Percentiles rank a stretch among this genome's conserved stretches.
Evolutionary conservation across 2,797 vertebrate species (phyloP).

Genomic region (Myiotriccus ornatus): DNA sequence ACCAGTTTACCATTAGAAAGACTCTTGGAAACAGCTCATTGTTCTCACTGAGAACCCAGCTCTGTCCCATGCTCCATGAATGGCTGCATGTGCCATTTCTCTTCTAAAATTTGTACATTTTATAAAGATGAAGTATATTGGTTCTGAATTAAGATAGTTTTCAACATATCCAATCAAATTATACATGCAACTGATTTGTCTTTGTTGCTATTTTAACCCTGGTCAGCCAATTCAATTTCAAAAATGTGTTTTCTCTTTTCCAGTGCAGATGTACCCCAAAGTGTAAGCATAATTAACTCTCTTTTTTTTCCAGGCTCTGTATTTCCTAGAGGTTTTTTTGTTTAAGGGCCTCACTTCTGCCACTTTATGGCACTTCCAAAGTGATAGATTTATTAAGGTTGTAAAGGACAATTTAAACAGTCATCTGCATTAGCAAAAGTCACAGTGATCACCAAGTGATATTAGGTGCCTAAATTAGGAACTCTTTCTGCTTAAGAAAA

Average conservation of each 20-base stretch:
- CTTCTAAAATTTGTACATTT: not conserved
- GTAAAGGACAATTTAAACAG: not conserved
- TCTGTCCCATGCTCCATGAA: rapidly evolving
- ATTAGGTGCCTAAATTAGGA: not conserved
- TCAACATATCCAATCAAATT: not conserved
- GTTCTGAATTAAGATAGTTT: not conserved
- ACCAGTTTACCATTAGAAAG: not conserved
- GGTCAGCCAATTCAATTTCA: not conserved
- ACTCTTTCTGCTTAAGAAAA: not conserved
- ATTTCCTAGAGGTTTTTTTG: not conserved
- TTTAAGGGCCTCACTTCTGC: not conserved
- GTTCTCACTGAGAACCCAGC: not conserved
- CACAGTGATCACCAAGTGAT: not conserved
- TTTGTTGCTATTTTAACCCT: not conserved
- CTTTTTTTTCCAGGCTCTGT: not conserved
- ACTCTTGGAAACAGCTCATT: not conserved
- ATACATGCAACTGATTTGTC: not conserved
- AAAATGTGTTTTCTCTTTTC: not conserved
- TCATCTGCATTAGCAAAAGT: not conserved
- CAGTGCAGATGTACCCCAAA: not conserved
- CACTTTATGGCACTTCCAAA: not conserved
- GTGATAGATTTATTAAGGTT: not conserved
- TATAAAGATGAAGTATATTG: not conserved
- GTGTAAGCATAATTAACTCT: not conserved
- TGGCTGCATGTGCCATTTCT: not conserved